Conservation (phyloP, 2,888 invertebrate genomes). For the Eremobia ochroleuca region DNA sequence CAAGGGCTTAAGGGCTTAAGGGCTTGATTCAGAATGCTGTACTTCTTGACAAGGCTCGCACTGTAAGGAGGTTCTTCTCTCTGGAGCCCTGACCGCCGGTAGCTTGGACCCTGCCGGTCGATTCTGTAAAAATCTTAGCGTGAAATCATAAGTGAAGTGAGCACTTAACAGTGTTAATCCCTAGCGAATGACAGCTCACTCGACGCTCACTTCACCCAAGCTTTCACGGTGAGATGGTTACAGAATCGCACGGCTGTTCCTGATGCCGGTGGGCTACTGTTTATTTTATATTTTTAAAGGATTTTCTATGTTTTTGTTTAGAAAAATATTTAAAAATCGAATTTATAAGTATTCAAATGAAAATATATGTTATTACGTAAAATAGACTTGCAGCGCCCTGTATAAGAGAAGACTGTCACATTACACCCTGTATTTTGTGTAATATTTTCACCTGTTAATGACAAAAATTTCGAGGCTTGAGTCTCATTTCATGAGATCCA, state of each 20-base stretch:
- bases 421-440: background rate
- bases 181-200: too few relatives aligned
- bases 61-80: background rate
- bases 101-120: background rate
- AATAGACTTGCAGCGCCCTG: background rate
- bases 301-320: background rate
- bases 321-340: background rate
- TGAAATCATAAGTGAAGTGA: too few relatives aligned
- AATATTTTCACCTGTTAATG: background rate
- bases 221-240: too few relatives aligned
- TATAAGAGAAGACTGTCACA: background rate
- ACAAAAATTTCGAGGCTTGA: background rate
- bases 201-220: too few relatives aligned
- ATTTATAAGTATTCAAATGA: background rate
- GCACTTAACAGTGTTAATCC: too few relatives aligned
- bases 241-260: too few relatives aligned
- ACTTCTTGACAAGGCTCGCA: background rate
- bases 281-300: background rate
- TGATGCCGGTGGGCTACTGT: background rate
- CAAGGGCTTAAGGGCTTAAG: too few relatives aligned
- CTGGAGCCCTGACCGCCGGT: background rate
- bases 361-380: background rate
- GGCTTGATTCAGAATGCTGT: background rate
- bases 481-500: conserved; percentile 1
- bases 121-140: too few relatives aligned